A percentile compares a stretch with the other conserved stretches of the same genome.
These are phyloP conservation scores for Temnothorax curvispinosus DNA, from an alignment of 1,140 invertebrate genomes.

Conservation along the genomic window DNA sequence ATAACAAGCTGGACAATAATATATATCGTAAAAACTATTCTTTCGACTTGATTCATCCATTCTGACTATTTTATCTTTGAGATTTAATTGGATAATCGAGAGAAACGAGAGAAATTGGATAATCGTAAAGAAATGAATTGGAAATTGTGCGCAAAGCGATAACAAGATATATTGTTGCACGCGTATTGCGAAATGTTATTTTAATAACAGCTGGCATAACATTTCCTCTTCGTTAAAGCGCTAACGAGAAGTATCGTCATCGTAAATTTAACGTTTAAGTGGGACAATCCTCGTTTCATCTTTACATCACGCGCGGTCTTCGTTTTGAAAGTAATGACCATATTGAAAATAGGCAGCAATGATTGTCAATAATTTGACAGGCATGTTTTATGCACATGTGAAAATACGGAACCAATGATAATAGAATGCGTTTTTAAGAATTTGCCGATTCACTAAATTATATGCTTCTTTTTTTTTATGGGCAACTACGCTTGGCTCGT, in stretches of 20 bases:
- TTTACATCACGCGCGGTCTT: too few relatives aligned
- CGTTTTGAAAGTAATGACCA: background rate
- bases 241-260: background rate
- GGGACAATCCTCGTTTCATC: background rate
- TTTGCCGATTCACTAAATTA: background rate
- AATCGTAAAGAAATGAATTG: background rate
- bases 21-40: too few relatives aligned
- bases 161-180: conserved; percentile 15
- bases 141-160: background rate
- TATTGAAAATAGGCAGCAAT: background rate
- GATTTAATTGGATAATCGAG: too few relatives aligned
- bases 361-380: background rate
- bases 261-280: background rate
- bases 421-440: conserved; percentile 14
- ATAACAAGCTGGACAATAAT: too few relatives aligned
- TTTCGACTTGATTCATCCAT: too few relatives aligned
- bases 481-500: background rate
- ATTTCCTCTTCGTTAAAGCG: background rate
- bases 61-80: too few relatives aligned
- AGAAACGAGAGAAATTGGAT: background rate
- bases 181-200: background rate
- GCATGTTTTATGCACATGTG: background rate
- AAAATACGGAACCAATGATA: conserved; percentile 4
- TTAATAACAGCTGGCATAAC: background rate
- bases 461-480: background rate